phyloP scores from a whole-genome alignment of 2,797 vertebrate species.

The Acipenser transmontanus region DNA sequence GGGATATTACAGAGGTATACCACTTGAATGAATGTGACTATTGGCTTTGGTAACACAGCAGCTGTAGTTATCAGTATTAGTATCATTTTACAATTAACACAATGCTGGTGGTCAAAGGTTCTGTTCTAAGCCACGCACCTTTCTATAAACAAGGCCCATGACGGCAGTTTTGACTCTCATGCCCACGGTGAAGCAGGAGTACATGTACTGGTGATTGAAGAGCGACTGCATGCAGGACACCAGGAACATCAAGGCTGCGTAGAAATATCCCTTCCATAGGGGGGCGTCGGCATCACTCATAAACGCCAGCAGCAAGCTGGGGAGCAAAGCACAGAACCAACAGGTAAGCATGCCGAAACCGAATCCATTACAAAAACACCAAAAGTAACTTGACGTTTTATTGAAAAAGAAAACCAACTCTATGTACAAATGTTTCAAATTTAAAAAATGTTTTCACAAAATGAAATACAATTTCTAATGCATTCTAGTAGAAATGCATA shows the following conservation, averaged over 20 bases:
- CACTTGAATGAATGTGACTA: too few species aligned
- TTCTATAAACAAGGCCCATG: conserved; percentile 85
- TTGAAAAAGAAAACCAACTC: neutral
- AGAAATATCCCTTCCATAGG: conserved; percentile 82
- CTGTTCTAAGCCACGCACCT: conserved; percentile 58
- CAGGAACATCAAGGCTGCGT: conserved; percentile 74
- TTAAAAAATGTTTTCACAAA: too few species aligned
- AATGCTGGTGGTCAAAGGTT: too few species aligned
- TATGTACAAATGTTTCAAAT: too few species aligned
- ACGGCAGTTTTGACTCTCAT: conserved; percentile 83
- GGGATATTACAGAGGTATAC: too few species aligned
- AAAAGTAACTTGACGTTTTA: neutral
- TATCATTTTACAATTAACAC: too few species aligned
- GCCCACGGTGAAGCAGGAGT: conserved; percentile 78
- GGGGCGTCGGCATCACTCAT: conserved; percentile 66
- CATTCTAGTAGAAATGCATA: too few species aligned
- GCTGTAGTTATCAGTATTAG: too few species aligned
- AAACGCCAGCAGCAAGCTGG: conserved; percentile 82
- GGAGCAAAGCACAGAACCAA: conserved; percentile 11
- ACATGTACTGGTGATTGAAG: conserved; percentile 86
- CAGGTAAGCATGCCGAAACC: neutral
- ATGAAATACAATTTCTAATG: too few species aligned
- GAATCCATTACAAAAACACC: neutral
- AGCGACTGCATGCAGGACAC: conserved; percentile 83
- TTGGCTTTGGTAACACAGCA: too few species aligned